phyloP scores from a whole-genome alignment of 2,797 vertebrate genomes.

The Botia almorhae region DNA sequence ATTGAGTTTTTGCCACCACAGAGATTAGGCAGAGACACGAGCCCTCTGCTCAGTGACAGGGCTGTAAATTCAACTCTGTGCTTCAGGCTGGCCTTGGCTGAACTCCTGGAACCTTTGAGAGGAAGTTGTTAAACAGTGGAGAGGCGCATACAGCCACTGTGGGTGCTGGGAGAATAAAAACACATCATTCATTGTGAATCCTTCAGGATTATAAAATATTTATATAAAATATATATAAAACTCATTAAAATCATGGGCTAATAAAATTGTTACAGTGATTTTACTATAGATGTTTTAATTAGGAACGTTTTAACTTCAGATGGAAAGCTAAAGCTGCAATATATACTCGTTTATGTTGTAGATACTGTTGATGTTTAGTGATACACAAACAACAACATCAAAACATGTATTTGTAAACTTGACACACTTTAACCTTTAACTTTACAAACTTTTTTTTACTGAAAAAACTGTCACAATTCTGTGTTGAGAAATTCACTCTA shows the following conservation, averaged over 20 bases:
- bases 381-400: too few species aligned
- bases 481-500: too few species aligned
- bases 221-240: too few species aligned
- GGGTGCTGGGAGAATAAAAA: background rate
- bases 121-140: background rate
- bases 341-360: too few species aligned
- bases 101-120: conserved; percentile 25
- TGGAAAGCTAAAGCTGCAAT: too few species aligned
- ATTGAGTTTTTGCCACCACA: conserved; percentile 38
- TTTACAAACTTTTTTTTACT: too few species aligned
- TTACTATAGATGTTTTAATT: background rate
- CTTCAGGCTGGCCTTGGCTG: conserved; percentile 13
- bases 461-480: too few species aligned
- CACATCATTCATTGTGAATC: background rate
- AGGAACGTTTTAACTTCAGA: too few species aligned
- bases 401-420: too few species aligned
- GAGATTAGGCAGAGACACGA: conserved; percentile 45
- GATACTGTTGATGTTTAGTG: too few species aligned
- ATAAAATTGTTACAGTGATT: background rate
- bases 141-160: background rate
- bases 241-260: background rate
- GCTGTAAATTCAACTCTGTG: conserved; percentile 58
- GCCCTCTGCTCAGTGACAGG: conserved; percentile 34
- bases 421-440: too few species aligned
- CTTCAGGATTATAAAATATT: background rate